These are phyloP conservation scores for Imbricaverruca yamaguchii DNA, from an alignment of 2,888 invertebrate genomes.

Conservation along the genomic window DNA sequence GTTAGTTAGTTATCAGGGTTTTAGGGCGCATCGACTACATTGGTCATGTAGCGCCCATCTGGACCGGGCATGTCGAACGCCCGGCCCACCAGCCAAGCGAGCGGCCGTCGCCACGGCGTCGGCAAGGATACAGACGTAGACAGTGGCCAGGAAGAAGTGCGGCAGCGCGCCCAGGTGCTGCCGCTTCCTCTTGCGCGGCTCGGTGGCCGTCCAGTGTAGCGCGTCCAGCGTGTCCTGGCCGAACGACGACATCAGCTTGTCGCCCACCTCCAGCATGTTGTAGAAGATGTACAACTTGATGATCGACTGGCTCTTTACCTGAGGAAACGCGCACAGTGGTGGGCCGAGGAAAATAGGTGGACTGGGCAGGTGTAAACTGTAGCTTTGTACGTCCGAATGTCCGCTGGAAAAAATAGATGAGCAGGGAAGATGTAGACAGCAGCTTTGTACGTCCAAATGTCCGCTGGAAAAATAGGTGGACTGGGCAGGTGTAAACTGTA, in stretches of 20 bases:
- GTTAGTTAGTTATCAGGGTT: too few species aligned
- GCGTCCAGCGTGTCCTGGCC: conserved; percentile 98
- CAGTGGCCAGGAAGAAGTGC: conserved; percentile 82
- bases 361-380: conserved; percentile 31
- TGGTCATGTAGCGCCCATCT: too few species aligned
- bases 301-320: conserved; percentile 90
- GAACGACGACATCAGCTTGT: conserved; percentile 75
- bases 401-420: too few species aligned
- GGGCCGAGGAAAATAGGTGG: conserved; percentile 42
- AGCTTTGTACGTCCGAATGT: too few species aligned
- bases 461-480: conserved; percentile 48
- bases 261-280: conserved; percentile 90
- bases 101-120: too few species aligned
- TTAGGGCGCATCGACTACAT: too few species aligned
- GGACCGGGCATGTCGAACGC: too few species aligned
- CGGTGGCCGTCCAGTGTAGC: conserved; percentile 96
- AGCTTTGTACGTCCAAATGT: too few species aligned
- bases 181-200: conserved; percentile 71
- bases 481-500: background rate
- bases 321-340: background rate
- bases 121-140: conserved; percentile 90
- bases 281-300: conserved; percentile 99
- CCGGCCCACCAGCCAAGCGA: too few species aligned
- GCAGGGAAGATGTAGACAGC: too few species aligned
- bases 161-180: conserved; percentile 80